These are phyloP conservation scores for Crocodylus rhombifer DNA, from an alignment of 2,797 vertebrate species.

Conservation along the genomic window DNA sequence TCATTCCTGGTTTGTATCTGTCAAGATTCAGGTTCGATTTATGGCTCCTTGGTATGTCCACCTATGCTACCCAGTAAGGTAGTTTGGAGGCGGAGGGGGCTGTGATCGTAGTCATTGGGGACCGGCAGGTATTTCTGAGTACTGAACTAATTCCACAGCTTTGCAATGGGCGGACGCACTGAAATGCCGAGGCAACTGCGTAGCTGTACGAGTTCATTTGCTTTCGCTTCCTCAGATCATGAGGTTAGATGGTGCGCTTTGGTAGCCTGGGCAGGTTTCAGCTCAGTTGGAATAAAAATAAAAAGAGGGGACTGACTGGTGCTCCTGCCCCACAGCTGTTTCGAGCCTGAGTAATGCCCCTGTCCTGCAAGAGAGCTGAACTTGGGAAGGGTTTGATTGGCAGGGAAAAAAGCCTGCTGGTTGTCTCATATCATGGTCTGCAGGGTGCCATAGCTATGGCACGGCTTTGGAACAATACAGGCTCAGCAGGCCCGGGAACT, in stretches of 20 bases:
- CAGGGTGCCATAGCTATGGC: neutral
- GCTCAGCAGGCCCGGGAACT: neutral
- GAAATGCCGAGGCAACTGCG: neutral
- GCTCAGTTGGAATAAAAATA: neutral
- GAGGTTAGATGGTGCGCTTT: constrained; percentile 6
- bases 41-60: rapidly evolving
- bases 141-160: rapidly evolving
- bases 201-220: constrained; percentile 26
- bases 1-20: neutral
- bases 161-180: neutral
- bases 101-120: neutral
- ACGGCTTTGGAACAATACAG: neutral
- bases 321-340: neutral
- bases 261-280: neutral
- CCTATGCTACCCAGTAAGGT: neutral
- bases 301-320: rapidly evolving
- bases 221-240: constrained; percentile 38
- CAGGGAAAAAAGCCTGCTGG: neutral
- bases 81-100: neutral
- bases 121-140: neutral
- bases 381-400: neutral
- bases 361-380: neutral
- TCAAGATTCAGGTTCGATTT: neutral
- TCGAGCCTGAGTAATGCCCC: neutral
- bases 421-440: rapidly evolving